phyloP scores from a whole-genome alignment of 2,888 invertebrate species.

The Ceraclea dissimilis region DNA sequence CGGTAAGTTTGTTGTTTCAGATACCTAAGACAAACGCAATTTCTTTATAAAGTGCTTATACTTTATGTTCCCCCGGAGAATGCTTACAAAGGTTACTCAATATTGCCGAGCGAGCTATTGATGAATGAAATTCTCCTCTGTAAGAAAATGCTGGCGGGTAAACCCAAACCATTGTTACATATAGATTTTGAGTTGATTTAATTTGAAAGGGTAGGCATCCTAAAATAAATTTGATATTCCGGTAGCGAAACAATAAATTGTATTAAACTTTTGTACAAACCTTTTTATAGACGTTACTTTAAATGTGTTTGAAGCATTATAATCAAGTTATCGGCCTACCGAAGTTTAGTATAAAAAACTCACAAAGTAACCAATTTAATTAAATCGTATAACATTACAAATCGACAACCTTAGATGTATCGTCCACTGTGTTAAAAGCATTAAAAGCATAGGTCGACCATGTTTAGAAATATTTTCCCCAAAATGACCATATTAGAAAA shows the following conservation, averaged over 20 bases:
- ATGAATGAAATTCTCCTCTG: slow-evolving; percentile 11
- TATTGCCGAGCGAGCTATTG: slow-evolving; percentile 14
- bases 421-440: too few relatives aligned
- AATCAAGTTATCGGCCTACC: slow-evolving; percentile 19
- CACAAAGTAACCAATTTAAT: too few relatives aligned
- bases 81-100: slow-evolving; percentile 13
- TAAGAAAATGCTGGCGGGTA: slow-evolving; percentile 6
- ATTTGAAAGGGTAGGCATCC: slow-evolving; percentile 11
- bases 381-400: too few relatives aligned
- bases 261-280: slow-evolving; percentile 14
- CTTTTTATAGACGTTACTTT: slow-evolving; percentile 1
- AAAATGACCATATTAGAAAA: too few relatives aligned
- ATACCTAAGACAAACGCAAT: slow-evolving; percentile 5
- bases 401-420: too few relatives aligned
- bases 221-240: slow-evolving; percentile 20
- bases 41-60: slow-evolving; percentile 10
- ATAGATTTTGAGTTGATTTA: slow-evolving; percentile 12
- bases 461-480: too few relatives aligned
- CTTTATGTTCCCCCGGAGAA: slow-evolving; percentile 6
- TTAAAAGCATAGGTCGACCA: too few relatives aligned
- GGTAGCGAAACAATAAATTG: slow-evolving; percentile 12
- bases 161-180: background rate
- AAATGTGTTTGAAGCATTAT: slow-evolving; percentile 15
- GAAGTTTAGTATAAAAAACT: background rate
- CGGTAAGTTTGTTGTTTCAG: slow-evolving; percentile 1